Percentiles rank a stretch among this genome's conserved stretches.
Evolutionary conservation across 30 jellyfish, hydroid and myxozoan genomes (phyloP).

Genomic region (Rhopilema esculentum): DNA sequence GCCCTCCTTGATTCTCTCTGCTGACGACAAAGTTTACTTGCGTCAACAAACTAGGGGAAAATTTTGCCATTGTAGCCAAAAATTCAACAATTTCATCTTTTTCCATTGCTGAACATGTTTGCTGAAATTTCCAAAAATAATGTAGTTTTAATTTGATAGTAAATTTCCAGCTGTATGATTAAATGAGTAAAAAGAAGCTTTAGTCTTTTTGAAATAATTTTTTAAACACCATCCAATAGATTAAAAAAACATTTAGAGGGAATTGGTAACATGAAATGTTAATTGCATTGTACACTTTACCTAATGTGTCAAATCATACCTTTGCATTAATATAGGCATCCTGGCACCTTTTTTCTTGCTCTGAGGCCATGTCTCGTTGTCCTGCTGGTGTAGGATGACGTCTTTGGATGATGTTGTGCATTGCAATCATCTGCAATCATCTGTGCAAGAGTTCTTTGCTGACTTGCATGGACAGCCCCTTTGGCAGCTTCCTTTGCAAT

Average conservation of each 20-base stretch:
- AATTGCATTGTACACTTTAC: no score
- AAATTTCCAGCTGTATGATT: no score
- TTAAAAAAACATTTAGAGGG: no score
- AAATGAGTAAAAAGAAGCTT: no score
- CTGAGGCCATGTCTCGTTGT: neutral
- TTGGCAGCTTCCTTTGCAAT: constrained; percentile 3
- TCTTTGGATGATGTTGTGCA: neutral
- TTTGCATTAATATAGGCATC: no score
- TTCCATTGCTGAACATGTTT: neutral
- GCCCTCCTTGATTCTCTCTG: neutral
- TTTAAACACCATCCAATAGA: no score
- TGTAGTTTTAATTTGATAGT: no score
- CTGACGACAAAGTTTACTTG: neutral
- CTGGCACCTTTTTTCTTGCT: constrained; percentile 8
- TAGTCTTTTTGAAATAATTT: no score
- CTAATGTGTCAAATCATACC: no score
- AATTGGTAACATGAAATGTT: no score
- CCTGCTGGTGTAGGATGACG: neutral
- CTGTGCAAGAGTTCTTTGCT: constrained; percentile 1
- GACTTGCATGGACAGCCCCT: constrained; percentile 12
- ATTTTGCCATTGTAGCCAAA: neutral
- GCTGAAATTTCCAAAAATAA: no score
- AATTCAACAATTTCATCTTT: neutral
- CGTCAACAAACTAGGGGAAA: neutral
- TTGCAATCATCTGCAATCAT: neutral